A percentile compares a stretch with the other conserved stretches of the same genome.
phyloP scores from a whole-genome alignment of 1,140 invertebrate genomes.

The Drosophila murphyi region DNA sequence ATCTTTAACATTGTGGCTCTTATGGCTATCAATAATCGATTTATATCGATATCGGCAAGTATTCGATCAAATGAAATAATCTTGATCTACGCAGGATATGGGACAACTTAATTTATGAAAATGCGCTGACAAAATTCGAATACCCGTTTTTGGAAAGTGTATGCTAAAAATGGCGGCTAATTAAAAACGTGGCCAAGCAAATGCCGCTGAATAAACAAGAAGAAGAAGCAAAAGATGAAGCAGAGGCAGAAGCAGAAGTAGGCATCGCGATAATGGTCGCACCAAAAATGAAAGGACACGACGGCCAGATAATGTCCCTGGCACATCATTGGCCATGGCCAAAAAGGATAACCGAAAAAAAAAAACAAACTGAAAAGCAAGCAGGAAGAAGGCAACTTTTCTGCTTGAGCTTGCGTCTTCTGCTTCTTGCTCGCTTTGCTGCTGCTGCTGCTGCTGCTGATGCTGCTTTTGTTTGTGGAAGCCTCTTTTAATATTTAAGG shows the following conservation, averaged over 20 bases:
- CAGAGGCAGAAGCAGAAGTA: constrained; percentile 1
- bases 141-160: constrained; percentile 13
- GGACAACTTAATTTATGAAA: background rate
- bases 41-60: no score
- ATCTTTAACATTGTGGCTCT: no score
- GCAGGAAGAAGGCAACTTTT: constrained; percentile 31
- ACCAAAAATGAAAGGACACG: constrained; percentile 52
- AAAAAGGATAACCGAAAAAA: constrained; percentile 50
- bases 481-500: constrained; percentile 54
- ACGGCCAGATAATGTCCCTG: constrained; percentile 50
- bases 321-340: constrained; percentile 46
- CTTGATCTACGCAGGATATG: no score
- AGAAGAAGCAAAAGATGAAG: constrained; percentile 4
- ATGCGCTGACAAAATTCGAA: background rate
- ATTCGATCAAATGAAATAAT: no score
- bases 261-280: constrained; percentile 55
- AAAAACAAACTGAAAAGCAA: constrained; percentile 47
- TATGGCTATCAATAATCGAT: no score
- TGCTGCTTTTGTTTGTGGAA: constrained; percentile 11
- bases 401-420: background rate
- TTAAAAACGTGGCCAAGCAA: constrained; percentile 68
- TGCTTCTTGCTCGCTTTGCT: constrained; percentile 8
- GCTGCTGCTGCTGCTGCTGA: background rate
- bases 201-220: constrained; percentile 66
- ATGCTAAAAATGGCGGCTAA: constrained; percentile 64